These are phyloP conservation scores for Trachelus troglodyta DNA, from an alignment of 2,888 invertebrate genomes.

Conservation along the genomic window DNA sequence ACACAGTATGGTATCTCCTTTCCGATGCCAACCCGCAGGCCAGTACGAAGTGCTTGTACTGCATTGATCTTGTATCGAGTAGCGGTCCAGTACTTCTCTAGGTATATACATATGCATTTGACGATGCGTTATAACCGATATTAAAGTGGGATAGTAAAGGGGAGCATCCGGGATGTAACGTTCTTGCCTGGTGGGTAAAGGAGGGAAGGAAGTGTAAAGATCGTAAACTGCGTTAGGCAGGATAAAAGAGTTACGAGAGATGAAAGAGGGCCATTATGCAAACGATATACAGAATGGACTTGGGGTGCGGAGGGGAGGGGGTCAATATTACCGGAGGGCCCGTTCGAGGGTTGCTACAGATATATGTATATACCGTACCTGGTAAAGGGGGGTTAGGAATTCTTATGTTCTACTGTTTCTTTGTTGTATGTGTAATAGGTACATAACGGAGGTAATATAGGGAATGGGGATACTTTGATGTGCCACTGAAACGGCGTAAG, in stretches of 20 bases:
- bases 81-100: background rate
- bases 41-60: background rate
- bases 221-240: background rate
- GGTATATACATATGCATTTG: background rate
- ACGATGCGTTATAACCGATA: background rate
- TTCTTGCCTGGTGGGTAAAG: conserved; percentile 15
- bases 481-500: background rate
- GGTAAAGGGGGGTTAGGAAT: background rate
- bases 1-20: conserved; percentile 3
- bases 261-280: conserved; percentile 2
- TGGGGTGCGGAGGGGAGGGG: background rate
- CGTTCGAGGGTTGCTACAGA: background rate
- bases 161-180: background rate
- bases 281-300: conserved; percentile 3
- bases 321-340: background rate
- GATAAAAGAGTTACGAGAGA: conserved; percentile 1
- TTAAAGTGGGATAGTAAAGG: background rate
- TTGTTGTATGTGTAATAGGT: background rate
- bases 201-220: background rate
- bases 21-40: conserved; percentile 9
- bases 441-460: background rate
- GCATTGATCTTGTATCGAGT: background rate
- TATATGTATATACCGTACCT: background rate
- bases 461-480: background rate
- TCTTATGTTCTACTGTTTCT: background rate